Base-by-base conservation (phyloP, 2,113 vertebrate genomes). In the Xyrauchen texanus region DNA sequence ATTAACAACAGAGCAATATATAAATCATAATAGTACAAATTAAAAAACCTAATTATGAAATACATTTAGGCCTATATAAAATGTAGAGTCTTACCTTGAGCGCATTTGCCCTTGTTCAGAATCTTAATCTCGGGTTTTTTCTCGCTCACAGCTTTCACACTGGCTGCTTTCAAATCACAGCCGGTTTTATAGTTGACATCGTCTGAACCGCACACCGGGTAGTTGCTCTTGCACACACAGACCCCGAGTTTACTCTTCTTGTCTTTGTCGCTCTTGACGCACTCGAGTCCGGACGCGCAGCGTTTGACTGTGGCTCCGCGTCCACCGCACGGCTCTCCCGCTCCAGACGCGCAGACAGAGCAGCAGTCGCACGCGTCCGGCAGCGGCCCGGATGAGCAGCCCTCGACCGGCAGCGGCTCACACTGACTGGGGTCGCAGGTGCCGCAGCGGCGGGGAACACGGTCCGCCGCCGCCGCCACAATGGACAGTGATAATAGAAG, bases 131-230 rank as follows among this genome's bases (percentile, higher is more conserved):
- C 83, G 3, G 87, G 76, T 58, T 92, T 89, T 0, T 87, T 90
- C 64, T 88, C 87, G n/a, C 67, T 84, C 90, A 92, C 85, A 0
- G 95, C 94, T 6, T 75, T 64, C 83, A 89, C 78, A 84, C 93
- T 94, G 84, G 95, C 95, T 0, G 89, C 92, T 80, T 90, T 94
- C 87, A 98, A 91, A 13, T 91, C 93, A 82, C 96, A 97, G 7
- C 86, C 91, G 84, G 79, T 95, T 75, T 78, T 7, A 88, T 98
- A 97, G 53, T 94, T 96, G 71, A 84, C 21, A 4, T 93, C 94
- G 76, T 97, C 94, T 83, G 87, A 92, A 68, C 96, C 96, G 84
- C 96, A 98, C 80, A 98, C 96, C 11, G 94, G 92, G 85, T 95
- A 93, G 86, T 89, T 84, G 86, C 76, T 92, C 85, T 96, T 97